Evolutionary conservation across 2,113 vertebrate species (phyloP).

Genomic region (Neogale vison): DNA sequence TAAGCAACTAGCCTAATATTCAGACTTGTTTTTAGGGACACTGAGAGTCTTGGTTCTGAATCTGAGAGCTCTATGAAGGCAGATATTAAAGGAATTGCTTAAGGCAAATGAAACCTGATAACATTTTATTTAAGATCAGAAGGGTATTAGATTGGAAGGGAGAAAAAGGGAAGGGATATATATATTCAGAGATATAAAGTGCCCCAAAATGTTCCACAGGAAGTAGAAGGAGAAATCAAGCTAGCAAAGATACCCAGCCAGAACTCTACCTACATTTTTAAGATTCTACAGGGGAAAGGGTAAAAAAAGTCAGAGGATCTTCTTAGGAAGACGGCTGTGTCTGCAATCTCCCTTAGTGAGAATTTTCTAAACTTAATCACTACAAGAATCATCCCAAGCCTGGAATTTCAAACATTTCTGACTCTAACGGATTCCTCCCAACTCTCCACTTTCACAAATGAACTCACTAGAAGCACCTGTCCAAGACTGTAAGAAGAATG

Average conservation of each 20-base stretch:
- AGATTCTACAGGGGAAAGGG: neutral
- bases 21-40: neutral
- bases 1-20: neutral
- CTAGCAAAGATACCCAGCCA: neutral
- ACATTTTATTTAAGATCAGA: constrained; percentile 11
- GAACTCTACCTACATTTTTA: neutral
- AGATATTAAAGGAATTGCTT: constrained; percentile 1
- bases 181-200: neutral
- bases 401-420: neutral
- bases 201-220: neutral
- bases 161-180: neutral
- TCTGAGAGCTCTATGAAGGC: neutral
- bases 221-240: neutral
- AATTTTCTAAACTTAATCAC: constrained; percentile 11
- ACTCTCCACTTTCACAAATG: neutral
- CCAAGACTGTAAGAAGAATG: neutral
- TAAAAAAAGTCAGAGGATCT: neutral
- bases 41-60: neutral
- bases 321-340: neutral
- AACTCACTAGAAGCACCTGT: neutral
- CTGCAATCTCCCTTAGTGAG: neutral
- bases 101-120: neutral
- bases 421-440: neutral
- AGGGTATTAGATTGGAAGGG: neutral
- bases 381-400: neutral